Evolutionary conservation across 1,140 invertebrate species (phyloP), one percentile per base, ranked within the genome.

Genomic region (Ceratina calcarata): DNA sequence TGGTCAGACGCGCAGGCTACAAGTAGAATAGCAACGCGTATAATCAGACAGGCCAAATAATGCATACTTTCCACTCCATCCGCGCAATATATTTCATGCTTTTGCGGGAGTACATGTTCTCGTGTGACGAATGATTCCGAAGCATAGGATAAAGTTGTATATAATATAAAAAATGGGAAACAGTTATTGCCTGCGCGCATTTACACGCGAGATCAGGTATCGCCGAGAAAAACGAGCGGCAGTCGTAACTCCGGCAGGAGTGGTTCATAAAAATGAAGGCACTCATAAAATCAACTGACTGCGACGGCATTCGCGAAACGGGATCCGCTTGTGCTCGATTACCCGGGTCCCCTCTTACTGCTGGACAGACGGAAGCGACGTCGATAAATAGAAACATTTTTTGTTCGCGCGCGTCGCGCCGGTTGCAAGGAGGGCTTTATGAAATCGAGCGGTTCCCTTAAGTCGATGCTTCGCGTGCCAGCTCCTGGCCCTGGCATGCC

Each of bases 251-350:
- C 37, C 78, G 60, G 37, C 60, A 49, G 58, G 72, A 82, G 81
- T 74, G 80, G 53, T 69, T 78, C 85, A 67, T 86, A 86, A 86
- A 78, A 86, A 83, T 64, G 72, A 70, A 76, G 81, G 51, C 66
- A 67, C 51, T 85, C 85, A 78, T 86, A 86, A 86, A 86, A 83
- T 86, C 78, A 70, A 86, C 24, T 62, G 32, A 57, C 24, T 62
- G 69, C 60, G 57, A 78, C 82, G 72, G 18, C n/a, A 2, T 18
- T 71, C 51, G 22, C 24, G 65, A 37, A 73, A 66, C 65, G 67
- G 45, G 49, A 55, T 66, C 24, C 51, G 51, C 15, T 32, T 55
- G 18, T n/a, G 58, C 32, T 60, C 67, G 61, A 55, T 70, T 68
- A 32, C 4, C 45, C 45, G 71, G 55, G 1, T 12, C 24, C 51